Conservation (phyloP, 1,140 invertebrate genomes). For the Ceratitis capitata region DNA sequence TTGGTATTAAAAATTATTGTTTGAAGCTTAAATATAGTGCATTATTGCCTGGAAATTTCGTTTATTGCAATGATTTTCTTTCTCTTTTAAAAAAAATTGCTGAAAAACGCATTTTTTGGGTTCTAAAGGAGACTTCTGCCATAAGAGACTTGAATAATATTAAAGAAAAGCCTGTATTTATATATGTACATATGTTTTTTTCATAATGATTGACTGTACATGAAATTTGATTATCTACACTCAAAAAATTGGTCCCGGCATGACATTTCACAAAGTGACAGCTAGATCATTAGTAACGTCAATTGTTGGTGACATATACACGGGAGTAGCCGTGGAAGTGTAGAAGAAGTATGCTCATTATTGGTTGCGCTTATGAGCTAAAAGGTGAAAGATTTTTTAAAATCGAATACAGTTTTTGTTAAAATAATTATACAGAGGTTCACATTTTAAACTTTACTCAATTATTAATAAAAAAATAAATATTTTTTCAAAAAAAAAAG, state of each 20-base stretch:
- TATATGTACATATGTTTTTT: too few relatives aligned
- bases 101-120: too few relatives aligned
- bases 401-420: background rate
- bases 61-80: too few relatives aligned
- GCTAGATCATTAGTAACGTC: slow-evolving; percentile 25
- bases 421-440: background rate
- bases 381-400: background rate
- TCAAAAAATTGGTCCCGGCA: background rate
- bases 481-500: background rate
- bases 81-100: too few relatives aligned
- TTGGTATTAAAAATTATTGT: too few relatives aligned
- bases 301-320: background rate
- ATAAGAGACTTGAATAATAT: too few relatives aligned
- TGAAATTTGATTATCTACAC: background rate
- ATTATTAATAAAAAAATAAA: too few relatives aligned
- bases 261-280: slow-evolving; percentile 12
- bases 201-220: background rate
- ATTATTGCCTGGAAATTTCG: too few relatives aligned
- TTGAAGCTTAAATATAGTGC: too few relatives aligned
- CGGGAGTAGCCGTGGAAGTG: background rate
- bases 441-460: background rate
- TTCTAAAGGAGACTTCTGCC: too few relatives aligned
- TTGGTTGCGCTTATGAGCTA: background rate
- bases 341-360: background rate
- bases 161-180: too few relatives aligned